These are phyloP conservation scores for Microctonus aethiopoides DNA, from an alignment of 2,888 invertebrate species.

Conservation along the genomic window DNA sequence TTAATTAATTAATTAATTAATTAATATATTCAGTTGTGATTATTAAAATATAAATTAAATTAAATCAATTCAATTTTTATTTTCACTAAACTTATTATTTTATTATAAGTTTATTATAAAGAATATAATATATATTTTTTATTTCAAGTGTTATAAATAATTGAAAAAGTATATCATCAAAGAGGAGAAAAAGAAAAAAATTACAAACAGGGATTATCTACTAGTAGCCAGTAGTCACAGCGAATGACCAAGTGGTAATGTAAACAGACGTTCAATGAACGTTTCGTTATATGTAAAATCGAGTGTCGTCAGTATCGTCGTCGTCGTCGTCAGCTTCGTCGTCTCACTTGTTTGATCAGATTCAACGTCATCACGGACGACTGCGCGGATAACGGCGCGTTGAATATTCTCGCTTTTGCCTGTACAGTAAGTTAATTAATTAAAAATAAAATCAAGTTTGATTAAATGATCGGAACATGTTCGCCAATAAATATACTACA, in stretches of 20 bases:
- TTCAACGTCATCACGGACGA: background rate
- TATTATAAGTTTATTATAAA: too few species aligned
- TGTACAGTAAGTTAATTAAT: slow-evolving; percentile 52
- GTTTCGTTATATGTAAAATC: background rate
- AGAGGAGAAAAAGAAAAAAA: background rate
- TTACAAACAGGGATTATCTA: background rate
- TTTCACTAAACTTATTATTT: too few species aligned
- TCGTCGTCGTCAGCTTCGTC: background rate
- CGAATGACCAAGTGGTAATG: background rate
- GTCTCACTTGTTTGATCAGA: slow-evolving; percentile 3
- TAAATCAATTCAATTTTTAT: too few species aligned
- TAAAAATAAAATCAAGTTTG: slow-evolving; percentile 56
- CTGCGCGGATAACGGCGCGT: background rate
- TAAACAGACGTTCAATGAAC: background rate
- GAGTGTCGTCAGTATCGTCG: background rate
- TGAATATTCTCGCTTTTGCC: slow-evolving; percentile 31
- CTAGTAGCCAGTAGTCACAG: background rate
- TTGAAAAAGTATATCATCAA: background rate
- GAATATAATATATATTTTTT: too few species aligned
- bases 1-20: too few species aligned
- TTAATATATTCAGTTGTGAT: too few species aligned
- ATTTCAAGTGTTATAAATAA: too few species aligned
- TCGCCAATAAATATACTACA: background rate
- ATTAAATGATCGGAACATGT: slow-evolving; percentile 52
- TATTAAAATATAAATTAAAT: too few species aligned